Conservation (phyloP, 2,888 invertebrate species). For the Melanargia galathea region DNA sequence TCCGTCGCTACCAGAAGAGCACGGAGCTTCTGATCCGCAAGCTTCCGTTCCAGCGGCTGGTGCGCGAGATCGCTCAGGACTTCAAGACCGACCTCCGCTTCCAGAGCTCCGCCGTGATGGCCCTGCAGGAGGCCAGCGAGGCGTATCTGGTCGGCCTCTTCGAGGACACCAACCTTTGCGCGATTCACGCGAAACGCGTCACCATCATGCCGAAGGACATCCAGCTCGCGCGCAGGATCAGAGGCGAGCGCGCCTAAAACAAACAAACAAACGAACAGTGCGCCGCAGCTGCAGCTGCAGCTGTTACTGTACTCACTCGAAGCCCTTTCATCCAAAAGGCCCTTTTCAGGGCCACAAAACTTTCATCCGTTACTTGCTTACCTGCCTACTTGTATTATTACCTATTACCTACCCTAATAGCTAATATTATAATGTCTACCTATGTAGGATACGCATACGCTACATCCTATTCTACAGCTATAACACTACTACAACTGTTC, state of each 20-base stretch:
- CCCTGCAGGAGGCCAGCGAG: slow-evolving; percentile 87
- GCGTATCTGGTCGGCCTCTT: slow-evolving; percentile 92
- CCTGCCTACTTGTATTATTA: too few relatives aligned
- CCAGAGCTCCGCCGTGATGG: slow-evolving; percentile 75
- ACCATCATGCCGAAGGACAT: slow-evolving; percentile 20
- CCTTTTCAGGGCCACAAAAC: slow-evolving; percentile 15
- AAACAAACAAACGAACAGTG: too few relatives aligned
- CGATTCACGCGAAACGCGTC: slow-evolving; percentile 90
- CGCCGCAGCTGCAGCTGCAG: too few relatives aligned
- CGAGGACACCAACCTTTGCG: slow-evolving; percentile 67
- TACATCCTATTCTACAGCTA: too few relatives aligned
- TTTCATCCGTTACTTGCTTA: background rate
- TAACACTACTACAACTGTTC: too few relatives aligned
- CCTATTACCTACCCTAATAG: too few relatives aligned
- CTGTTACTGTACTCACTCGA: background rate
- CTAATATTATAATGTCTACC: too few relatives aligned
- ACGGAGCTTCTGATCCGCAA: slow-evolving; percentile 20
- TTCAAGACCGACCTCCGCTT: too few relatives aligned
- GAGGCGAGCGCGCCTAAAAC: slow-evolving; percentile 21
- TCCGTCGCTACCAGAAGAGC: slow-evolving; percentile 26
- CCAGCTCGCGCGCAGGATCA: slow-evolving; percentile 15
- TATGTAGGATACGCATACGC: too few relatives aligned
- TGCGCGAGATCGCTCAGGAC: slow-evolving; percentile 88
- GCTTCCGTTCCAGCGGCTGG: slow-evolving; percentile 90
- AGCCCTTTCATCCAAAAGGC: background rate